Base-by-base conservation (phyloP, 2,797 vertebrate species). In the Lagocephalus sceleratus region DNA sequence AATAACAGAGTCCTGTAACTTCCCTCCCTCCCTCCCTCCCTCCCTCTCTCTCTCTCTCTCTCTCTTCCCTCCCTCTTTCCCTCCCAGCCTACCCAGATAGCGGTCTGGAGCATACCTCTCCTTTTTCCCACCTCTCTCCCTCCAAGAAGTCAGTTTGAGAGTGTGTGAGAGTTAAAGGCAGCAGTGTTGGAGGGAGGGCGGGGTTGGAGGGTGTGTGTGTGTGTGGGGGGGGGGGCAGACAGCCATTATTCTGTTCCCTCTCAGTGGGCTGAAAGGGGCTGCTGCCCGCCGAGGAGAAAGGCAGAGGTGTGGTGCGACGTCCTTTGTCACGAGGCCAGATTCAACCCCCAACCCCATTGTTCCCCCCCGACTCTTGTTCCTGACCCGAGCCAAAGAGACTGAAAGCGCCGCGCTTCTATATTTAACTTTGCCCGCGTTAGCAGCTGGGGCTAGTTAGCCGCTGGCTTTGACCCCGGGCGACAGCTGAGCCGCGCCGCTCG, bases 401-500 rank as follows among this genome's bases (percentile, higher is more conserved):
- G 79, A 89, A 91, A 91, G 84, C 81, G 79, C 81, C 81, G 79
- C 81, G 85, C 81, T 75, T 93, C 94, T 98, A 99, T 95, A 95
- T 98, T 95, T 99, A 98, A 92, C 93, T 87, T 68, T 14, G 63
- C 88, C 89, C 86, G 84, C 65, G 58, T 88, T 91, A 91, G 93
- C 92, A 93, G 92, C 86, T 87, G 95, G 94, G 90, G 86, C 56
- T 12, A n/a, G 60, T 54, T 66, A 85, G 74, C 73, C 76, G 56
- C 76, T 83, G 50, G 58, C 55, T 14, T 12, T 83, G 88, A 92
- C 85, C 90, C 87, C 81, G 75, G 52, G 73, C 80, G 92, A 95
- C 95, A 96, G 94, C 95, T 93, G 92, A 92, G 84, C 90, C 88
- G 87, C 92, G 90, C 86, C 86, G 67, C 78, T 84, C 78, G 82